phyloP scores from a whole-genome alignment of 2,888 invertebrate species.

The Carterocephalus palaemon region DNA sequence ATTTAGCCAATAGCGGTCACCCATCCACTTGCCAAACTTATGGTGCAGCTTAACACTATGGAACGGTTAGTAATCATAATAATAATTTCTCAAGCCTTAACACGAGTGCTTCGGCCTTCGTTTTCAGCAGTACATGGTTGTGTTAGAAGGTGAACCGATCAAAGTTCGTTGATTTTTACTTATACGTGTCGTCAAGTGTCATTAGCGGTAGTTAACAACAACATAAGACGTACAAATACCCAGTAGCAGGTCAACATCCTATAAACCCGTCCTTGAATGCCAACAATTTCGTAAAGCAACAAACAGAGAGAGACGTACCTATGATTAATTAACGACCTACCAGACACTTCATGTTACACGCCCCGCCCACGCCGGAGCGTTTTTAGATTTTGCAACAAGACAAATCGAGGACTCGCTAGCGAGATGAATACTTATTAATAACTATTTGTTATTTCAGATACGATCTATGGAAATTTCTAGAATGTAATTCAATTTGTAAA shows the following conservation, averaged over 20 bases:
- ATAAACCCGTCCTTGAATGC: constrained; percentile 20
- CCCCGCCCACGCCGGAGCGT: constrained; percentile 27
- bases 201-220: not conserved
- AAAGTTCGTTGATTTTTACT: too few relatives aligned
- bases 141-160: too few relatives aligned
- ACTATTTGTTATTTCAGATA: constrained; percentile 20
- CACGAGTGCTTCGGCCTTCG: too few relatives aligned
- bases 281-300: constrained; percentile 22
- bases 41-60: too few relatives aligned
- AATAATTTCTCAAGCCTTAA: too few relatives aligned
- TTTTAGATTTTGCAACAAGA: constrained; percentile 31
- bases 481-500: constrained; percentile 20
- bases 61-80: too few relatives aligned
- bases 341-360: constrained; percentile 29
- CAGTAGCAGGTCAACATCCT: constrained; percentile 17
- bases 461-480: constrained; percentile 19
- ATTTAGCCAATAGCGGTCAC: too few relatives aligned
- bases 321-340: constrained; percentile 28
- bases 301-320: constrained; percentile 21
- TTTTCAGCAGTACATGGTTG: too few relatives aligned
- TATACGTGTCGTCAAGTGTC: too few relatives aligned
- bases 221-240: constrained; percentile 1
- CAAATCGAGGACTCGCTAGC: constrained; percentile 23
- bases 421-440: constrained; percentile 24
- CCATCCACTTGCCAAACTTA: too few relatives aligned